Conservation (phyloP, 2,888 invertebrate species). For the Ametastegia equiseti region DNA sequence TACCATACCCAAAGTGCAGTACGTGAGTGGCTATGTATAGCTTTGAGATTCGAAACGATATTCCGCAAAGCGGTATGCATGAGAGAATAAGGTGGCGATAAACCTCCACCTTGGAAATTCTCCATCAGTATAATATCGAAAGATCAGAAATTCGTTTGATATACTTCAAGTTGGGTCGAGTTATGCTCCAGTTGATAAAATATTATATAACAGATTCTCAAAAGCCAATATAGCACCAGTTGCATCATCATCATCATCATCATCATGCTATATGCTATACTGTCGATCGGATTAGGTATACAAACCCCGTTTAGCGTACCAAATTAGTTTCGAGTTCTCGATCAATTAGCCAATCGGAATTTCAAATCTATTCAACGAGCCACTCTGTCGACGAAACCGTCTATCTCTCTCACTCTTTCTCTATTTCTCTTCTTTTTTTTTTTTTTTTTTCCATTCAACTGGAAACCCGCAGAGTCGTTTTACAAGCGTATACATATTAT, state of each 20-base stretch:
- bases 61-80: no score
- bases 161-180: no score
- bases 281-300: background rate
- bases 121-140: no score
- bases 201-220: background rate
- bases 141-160: no score
- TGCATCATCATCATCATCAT: slow-evolving; percentile 12
- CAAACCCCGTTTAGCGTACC: slow-evolving; percentile 26
- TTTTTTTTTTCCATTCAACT: background rate
- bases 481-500: no score
- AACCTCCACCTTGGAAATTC: no score
- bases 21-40: background rate
- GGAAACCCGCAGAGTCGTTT: no score
- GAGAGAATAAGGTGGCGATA: no score
- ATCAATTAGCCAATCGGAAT: slow-evolving; percentile 30
- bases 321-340: slow-evolving; percentile 26
- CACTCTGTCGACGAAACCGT: background rate
- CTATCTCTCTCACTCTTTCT: background rate
- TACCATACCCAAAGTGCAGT: no score
- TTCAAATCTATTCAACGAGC: slow-evolving; percentile 23
- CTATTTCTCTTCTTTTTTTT: background rate
- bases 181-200: background rate
- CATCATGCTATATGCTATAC: background rate
- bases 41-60: background rate
- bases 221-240: background rate